Evolutionary conservation across 2,797 vertebrate species (phyloP), one percentile per base, ranked within the genome.

Genomic region (Syndactyla subalaris): DNA sequence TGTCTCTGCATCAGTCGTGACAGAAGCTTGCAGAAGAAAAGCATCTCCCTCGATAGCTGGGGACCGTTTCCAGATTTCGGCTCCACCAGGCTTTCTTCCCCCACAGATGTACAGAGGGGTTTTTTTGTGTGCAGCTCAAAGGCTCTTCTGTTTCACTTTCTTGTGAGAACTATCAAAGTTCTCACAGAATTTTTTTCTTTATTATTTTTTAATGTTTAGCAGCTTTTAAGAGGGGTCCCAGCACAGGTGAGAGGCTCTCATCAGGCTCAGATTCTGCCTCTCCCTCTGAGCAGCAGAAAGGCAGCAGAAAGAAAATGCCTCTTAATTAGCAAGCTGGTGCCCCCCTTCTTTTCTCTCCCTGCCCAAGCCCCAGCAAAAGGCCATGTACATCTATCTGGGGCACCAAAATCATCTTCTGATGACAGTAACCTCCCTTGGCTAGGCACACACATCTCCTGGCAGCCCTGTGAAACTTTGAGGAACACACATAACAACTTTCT

Each of bases 131-230:
- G 51, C 75, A 85, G 88, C 83, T 96, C 92, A 96, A 96, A 95
- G 70, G 63, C 72, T 88, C 52, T 93, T 95, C 70, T 87, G 54
- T 89, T 91, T 93, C 91, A 83, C 87, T 95, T 93, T 82, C 75
- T 74, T 86, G 62, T 92, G 63, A 92, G 38, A 49, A 83, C 61
- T 95, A 92, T 90, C 89, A 95, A 94, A 96, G 93, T 6, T 1
- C 58, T 84, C 3, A 3, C 7, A 16, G 76, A 92, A 12, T 38
- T 65, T 86, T 86, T 43, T 73, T 59, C 6, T n/a, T 76, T 24
- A 26, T 58, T 24, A 32, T 62, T 85, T 84, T 73, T 67, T 20
- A 49, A 66, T 84, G 43, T 92, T 91, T 84, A 88, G 59, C 59
- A 83, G 66, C 75, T 96, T 96, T 94, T 81, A 87, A 94, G 70